Percentiles rank a stretch among this genome's conserved stretches.
These are phyloP conservation scores for Channa striata DNA, from an alignment of 2,797 vertebrate genomes.

Conservation along the genomic window DNA sequence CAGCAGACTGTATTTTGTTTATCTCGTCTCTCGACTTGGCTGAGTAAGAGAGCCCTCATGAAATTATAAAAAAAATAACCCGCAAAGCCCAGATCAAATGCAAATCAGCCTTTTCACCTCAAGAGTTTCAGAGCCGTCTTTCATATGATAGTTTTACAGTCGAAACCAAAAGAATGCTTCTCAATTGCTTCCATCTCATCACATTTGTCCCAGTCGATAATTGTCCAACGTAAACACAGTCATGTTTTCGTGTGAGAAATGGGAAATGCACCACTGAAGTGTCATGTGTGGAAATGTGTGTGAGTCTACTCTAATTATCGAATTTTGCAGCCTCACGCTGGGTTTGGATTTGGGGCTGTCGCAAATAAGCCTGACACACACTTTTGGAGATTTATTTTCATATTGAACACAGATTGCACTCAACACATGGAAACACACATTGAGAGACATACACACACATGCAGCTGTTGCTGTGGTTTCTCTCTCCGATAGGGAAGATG, in stretches of 20 bases:
- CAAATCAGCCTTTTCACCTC: not conserved
- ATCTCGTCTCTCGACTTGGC: constrained; percentile 21
- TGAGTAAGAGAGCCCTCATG: constrained; percentile 30
- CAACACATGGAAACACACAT: not conserved
- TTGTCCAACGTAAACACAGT: constrained; percentile 10
- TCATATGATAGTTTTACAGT: not conserved
- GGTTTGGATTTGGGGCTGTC: constrained; percentile 37
- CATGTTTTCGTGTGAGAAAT: not conserved
- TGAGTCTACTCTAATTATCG: constrained; percentile 34
- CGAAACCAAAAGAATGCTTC: not conserved
- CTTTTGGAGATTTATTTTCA: constrained; percentile 53
- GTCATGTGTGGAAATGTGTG: constrained; percentile 6
- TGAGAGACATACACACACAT: constrained; percentile 9
- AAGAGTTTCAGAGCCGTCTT: not conserved
- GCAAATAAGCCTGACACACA: constrained; percentile 46
- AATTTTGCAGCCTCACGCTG: constrained; percentile 31
- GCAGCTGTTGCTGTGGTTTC: constrained; percentile 58
- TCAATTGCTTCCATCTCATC: not conserved
- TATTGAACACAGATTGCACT: constrained; percentile 48
- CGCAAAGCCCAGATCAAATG: not conserved
- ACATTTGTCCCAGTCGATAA: not conserved
- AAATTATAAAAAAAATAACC: constrained; percentile 24
- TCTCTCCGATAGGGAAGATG: constrained; percentile 48
- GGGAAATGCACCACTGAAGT: constrained; percentile 17
- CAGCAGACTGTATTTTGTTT: constrained; percentile 48